These are phyloP conservation scores for Drosophila athabasca DNA, from an alignment of 1,140 invertebrate genomes.

Conservation along the genomic window DNA sequence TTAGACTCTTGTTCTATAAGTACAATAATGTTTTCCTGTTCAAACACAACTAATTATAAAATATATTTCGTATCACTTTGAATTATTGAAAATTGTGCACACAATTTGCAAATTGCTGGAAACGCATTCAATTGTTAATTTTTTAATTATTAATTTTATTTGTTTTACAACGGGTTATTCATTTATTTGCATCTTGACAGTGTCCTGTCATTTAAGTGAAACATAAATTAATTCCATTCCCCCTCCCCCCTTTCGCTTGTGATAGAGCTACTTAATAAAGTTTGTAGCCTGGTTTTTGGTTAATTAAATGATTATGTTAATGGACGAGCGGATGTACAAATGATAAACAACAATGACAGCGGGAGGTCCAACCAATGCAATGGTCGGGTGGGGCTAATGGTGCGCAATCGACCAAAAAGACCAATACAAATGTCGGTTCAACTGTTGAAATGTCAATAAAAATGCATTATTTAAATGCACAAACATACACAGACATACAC, in stretches of 20 bases:
- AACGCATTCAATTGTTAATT: conserved; percentile 56
- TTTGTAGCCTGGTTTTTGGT: conserved; percentile 68
- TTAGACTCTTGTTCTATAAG: too few species aligned
- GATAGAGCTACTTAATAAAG: conserved; percentile 49
- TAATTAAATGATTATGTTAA: conserved; percentile 82
- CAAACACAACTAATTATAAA: conserved; percentile 15
- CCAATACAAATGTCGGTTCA: conserved; percentile 77
- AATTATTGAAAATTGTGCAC: conserved; percentile 53
- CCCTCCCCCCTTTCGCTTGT: too few species aligned
- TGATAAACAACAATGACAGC: conserved; percentile 56
- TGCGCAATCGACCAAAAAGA: conserved; percentile 69
- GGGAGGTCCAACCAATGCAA: conserved; percentile 24
- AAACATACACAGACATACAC: background rate
- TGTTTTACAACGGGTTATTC: conserved; percentile 50
- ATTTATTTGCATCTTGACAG: conserved; percentile 79
- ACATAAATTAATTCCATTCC: conserved; percentile 72
- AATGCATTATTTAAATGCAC: conserved; percentile 73
- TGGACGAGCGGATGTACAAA: conserved; percentile 77
- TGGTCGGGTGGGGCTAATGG: conserved; percentile 46
- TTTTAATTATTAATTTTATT: conserved; percentile 75
- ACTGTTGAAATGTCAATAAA: conserved; percentile 81
- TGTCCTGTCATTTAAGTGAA: conserved; percentile 77
- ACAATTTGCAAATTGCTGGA: conserved; percentile 42
- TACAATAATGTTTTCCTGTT: too few species aligned
- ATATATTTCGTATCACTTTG: conserved; percentile 21